Evolutionary conservation across 2,113 vertebrate species (phyloP).

Genomic region (Carettochelys insculpta): DNA sequence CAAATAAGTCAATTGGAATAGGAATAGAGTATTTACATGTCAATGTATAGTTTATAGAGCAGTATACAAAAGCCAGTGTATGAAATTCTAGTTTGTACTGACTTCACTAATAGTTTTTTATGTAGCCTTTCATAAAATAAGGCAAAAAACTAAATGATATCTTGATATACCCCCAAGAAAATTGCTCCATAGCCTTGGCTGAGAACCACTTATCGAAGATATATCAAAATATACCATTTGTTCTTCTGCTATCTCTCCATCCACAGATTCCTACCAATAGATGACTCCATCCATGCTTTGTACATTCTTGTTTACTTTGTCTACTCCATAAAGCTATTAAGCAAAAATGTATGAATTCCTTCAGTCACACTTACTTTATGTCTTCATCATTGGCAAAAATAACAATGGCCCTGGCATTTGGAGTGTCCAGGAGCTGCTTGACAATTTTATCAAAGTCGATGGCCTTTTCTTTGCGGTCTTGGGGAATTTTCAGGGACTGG

Average conservation of each 20-base stretch:
- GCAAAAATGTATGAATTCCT: neutral
- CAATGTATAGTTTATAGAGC: no score
- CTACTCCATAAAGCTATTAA: neutral
- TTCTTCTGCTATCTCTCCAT: neutral
- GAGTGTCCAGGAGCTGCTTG: constrained; percentile 88
- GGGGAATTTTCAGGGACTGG: constrained; percentile 94
- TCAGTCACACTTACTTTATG: constrained; percentile 82
- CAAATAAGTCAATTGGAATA: no score
- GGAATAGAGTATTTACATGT: no score
- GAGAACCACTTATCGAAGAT: no score
- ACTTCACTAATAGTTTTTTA: no score
- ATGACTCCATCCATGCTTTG: no score
- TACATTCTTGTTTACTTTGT: neutral
- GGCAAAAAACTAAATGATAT: no score
- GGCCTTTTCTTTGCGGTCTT: constrained; percentile 85
- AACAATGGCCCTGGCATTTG: constrained; percentile 88
- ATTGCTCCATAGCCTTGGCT: no score
- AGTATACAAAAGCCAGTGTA: no score
- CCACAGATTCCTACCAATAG: accelerated
- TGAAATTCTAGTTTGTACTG: no score
- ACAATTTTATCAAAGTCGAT: constrained; percentile 92
- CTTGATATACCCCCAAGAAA: no score
- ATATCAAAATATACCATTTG: neutral
- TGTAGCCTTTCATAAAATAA: no score
- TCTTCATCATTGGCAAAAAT: constrained; percentile 95